Percentiles rank a stretch among this genome's conserved stretches.
Conservation (phyloP, 2,113 vertebrate species). For the Aptenodytes patagonicus region DNA sequence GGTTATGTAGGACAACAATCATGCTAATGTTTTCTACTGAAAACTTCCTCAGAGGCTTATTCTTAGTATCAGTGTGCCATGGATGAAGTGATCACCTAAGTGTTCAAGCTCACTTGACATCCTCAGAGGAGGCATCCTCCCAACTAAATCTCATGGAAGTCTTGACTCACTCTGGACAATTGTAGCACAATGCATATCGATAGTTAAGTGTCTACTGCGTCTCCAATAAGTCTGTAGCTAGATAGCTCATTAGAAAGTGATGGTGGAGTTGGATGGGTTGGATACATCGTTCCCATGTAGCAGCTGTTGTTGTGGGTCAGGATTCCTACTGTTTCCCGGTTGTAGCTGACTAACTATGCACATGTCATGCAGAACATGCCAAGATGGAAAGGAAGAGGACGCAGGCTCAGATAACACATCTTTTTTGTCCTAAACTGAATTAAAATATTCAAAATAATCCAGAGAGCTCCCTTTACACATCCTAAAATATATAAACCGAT, state of each 20-base stretch:
- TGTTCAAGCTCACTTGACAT: background rate
- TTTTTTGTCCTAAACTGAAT: background rate
- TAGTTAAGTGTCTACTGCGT: background rate
- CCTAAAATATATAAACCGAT: background rate
- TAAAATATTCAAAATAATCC: background rate
- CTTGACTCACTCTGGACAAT: rapidly evolving
- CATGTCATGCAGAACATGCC: rapidly evolving
- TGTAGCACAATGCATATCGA: background rate
- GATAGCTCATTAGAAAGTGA: background rate
- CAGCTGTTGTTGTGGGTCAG: background rate
- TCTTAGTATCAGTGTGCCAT: background rate
- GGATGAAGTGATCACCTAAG: background rate
- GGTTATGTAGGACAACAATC: background rate
- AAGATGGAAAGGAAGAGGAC: background rate
- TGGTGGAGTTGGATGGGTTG: background rate
- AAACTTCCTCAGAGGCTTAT: background rate
- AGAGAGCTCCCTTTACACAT: background rate
- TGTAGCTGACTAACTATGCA: background rate
- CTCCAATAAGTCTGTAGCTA: background rate
- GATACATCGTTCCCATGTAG: background rate
- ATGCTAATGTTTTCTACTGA: background rate
- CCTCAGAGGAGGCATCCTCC: background rate
- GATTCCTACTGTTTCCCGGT: background rate
- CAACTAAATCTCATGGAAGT: background rate
- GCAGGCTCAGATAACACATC: background rate